phyloP scores from a whole-genome alignment of 2,113 vertebrate genomes.

The Hydrolagus affinis region DNA sequence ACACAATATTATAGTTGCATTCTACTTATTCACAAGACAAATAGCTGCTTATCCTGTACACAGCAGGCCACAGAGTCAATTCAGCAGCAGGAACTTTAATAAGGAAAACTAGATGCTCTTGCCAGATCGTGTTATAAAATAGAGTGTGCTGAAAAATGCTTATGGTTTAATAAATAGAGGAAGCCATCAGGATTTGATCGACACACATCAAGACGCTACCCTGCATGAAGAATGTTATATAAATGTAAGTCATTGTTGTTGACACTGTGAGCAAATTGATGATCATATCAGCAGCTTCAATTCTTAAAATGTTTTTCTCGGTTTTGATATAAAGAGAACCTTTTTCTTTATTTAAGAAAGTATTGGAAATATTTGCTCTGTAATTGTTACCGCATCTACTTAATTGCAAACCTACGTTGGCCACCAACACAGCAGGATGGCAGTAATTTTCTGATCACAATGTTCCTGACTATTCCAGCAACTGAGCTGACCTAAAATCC shows the following conservation, averaged over 20 bases:
- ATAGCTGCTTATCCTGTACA: background rate
- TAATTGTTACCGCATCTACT: background rate
- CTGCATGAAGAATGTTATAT: too few species aligned
- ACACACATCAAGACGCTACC: too few species aligned
- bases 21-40: background rate
- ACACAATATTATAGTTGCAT: background rate
- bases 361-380: background rate
- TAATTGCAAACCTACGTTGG: background rate
- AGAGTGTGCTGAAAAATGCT: too few species aligned
- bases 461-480: background rate
- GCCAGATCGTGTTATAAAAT: too few species aligned
- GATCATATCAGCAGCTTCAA: background rate
- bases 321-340: background rate
- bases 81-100: too few species aligned
- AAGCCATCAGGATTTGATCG: too few species aligned
- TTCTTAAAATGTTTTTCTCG: too few species aligned
- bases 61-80: background rate
- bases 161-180: too few species aligned
- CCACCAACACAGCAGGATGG: background rate
- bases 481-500: background rate
- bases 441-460: background rate
- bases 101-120: too few species aligned
- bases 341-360: background rate
- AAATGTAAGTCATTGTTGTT: too few species aligned
- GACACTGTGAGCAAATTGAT: too few species aligned